A percentile compares a stretch with the other conserved stretches of the same genome.
phyloP scores from a whole-genome alignment of 1,140 invertebrate genomes.

The Drosophila tani region DNA sequence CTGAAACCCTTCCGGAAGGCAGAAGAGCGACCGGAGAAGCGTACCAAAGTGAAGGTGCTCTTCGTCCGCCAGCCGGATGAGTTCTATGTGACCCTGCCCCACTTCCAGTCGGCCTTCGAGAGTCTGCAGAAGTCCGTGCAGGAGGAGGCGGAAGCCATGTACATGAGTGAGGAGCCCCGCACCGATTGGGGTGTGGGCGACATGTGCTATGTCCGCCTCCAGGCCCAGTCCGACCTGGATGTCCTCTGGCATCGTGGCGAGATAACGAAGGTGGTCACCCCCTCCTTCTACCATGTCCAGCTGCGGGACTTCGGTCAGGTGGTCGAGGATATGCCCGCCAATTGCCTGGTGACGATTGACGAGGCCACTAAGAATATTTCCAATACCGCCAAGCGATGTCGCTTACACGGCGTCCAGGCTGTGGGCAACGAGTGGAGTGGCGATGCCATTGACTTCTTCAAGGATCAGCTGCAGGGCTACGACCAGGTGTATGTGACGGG shows the following conservation, averaged over 20 bases:
- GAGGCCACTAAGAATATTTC: slow-evolving; percentile 2
- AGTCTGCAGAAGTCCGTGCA: slow-evolving; percentile 32
- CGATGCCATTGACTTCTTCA: slow-evolving; percentile 42
- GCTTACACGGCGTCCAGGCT: slow-evolving; percentile 33
- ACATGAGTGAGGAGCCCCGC: background rate
- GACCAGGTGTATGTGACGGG: slow-evolving; percentile 18
- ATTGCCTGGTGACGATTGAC: slow-evolving; percentile 25
- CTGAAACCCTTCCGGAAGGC: background rate
- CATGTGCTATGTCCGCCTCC: slow-evolving; percentile 43
- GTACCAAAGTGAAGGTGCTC: slow-evolving; percentile 25
- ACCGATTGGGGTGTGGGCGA: slow-evolving; percentile 44
- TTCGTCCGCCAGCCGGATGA: slow-evolving; percentile 56
- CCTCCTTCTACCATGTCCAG: slow-evolving; percentile 27
- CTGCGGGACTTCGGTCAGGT: slow-evolving; percentile 56
- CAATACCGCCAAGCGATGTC: slow-evolving; percentile 39
- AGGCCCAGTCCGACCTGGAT: slow-evolving; percentile 27
- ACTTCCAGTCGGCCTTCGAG: slow-evolving; percentile 31
- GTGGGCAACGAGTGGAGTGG: slow-evolving; percentile 19
- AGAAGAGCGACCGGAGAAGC: slow-evolving; percentile 10
- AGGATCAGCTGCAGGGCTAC: slow-evolving; percentile 29
- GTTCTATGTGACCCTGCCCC: slow-evolving; percentile 69
- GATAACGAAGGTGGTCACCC: background rate
- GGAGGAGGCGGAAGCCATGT: slow-evolving; percentile 4
- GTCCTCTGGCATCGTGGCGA: slow-evolving; percentile 53
- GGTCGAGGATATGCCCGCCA: background rate